Percentiles rank a stretch among this genome's conserved stretches.
Conservation (phyloP, 2,797 vertebrate genomes). For the Myotis vivesi region DNA sequence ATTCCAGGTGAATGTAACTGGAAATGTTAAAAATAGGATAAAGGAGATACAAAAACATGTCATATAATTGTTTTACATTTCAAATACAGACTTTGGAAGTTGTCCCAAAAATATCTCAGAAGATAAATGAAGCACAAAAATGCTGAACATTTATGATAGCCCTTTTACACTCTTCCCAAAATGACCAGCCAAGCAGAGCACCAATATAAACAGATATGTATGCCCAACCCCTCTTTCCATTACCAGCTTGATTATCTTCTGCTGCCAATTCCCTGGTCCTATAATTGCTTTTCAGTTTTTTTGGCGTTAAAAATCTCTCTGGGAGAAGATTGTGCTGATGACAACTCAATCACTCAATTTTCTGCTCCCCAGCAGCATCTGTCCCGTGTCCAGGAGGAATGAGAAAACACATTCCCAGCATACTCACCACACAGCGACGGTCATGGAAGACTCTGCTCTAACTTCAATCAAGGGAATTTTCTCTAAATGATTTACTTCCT, state of each 20-base stretch:
- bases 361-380: neutral
- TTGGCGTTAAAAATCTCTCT: neutral
- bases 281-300: neutral
- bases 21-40: neutral
- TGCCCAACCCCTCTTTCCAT: neutral
- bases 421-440: neutral
- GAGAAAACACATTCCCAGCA: neutral
- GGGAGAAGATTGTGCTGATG: neutral
- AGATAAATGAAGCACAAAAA: neutral
- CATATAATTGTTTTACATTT: neutral
- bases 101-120: neutral
- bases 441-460: neutral
- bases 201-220: neutral
- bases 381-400: neutral
- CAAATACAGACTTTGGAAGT: neutral
- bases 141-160: neutral
- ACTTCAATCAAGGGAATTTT: neutral
- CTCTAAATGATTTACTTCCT: neutral
- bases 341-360: neutral
- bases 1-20: neutral
- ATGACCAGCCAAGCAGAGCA: neutral
- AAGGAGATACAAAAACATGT: neutral
- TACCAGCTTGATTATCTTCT: neutral
- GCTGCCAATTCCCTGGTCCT: conserved; percentile 2
- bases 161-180: neutral